Base-by-base conservation (phyloP, 2,113 vertebrate species). In the Axis porcinus region DNA sequence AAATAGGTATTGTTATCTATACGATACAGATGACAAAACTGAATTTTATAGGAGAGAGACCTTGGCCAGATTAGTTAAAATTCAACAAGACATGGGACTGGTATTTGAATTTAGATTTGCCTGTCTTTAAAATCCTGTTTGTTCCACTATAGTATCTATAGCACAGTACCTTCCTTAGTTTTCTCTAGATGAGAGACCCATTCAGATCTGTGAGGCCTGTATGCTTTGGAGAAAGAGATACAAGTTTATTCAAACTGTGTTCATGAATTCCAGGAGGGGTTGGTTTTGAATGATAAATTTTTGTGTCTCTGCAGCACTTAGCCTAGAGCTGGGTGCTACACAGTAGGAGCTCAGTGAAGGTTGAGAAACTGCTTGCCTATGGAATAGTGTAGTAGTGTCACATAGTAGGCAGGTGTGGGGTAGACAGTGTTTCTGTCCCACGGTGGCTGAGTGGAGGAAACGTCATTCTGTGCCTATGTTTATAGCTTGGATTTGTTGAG, bases 61-160 rank as follows among this genome's bases (percentile, higher is more conserved):
- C 57, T 86, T 94, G 67, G n/a, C 50, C n/a, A 85, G 50, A 19
- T 94, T 91, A 86, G 58, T 86, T 96, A 90, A 91, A 94, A 90
- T 86, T 78, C 67, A 90, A 0, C 10, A 79, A 81, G 45, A 74
- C 28, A 19, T 89, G 62, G 21, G 79, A 85, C 27, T 86, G 64
- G 36, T 86, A 58, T 86, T 94, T 91, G 58, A 84, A 58, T 57
- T 45, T 76, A 76, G 19, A 74, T 58, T 67, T 81, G 33, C 58
- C 67, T 81, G 12, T 67, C 27, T n/a, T 81, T 86, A 28, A 90
- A 85, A 52, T 74, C 3, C 40, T 67, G 14, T 60, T 84, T 91
- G 33, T 52, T 91, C n/a, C 52, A 60, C 50, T 50, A 21, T 60
- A 58, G 60, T 47, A 4, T 83, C 10, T 58, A 14, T 70, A 62